Conservation (phyloP, 2,888 invertebrate species). For the Pseudococcus jackbeardsleyi region DNA sequence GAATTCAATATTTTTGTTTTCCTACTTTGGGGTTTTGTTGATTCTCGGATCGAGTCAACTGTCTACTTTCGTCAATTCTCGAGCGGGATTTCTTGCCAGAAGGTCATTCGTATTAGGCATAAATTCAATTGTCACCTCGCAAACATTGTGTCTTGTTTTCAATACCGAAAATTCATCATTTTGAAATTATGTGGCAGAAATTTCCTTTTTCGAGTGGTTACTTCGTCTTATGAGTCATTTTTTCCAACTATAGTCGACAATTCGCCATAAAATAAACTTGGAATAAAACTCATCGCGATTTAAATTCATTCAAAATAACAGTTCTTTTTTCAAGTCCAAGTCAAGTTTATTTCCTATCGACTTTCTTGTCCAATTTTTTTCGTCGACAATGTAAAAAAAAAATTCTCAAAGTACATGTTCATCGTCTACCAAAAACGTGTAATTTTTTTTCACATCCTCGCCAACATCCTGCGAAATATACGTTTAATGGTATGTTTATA, state of each 20-base stretch:
- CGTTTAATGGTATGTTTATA: neutral
- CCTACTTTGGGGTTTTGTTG: neutral
- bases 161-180: neutral
- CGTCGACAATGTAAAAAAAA: neutral
- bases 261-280: neutral
- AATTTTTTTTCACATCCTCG: neutral
- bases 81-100: neutral
- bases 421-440: neutral
- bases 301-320: neutral
- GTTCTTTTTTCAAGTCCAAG: neutral
- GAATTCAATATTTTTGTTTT: neutral
- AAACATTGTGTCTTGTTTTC: neutral
- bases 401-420: neutral
- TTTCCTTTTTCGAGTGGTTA: neutral
- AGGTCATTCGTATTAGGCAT: neutral
- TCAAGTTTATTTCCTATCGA: neutral
- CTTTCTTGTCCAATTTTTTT: neutral
- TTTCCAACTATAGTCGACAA: neutral
- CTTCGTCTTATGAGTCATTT: neutral
- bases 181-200: constrained; percentile 13
- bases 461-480: neutral
- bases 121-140: neutral
- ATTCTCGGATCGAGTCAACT: too few relatives aligned
- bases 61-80: neutral
- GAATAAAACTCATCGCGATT: neutral